Conservation (phyloP, 2,113 vertebrate species). For the Cygnus atratus region DNA sequence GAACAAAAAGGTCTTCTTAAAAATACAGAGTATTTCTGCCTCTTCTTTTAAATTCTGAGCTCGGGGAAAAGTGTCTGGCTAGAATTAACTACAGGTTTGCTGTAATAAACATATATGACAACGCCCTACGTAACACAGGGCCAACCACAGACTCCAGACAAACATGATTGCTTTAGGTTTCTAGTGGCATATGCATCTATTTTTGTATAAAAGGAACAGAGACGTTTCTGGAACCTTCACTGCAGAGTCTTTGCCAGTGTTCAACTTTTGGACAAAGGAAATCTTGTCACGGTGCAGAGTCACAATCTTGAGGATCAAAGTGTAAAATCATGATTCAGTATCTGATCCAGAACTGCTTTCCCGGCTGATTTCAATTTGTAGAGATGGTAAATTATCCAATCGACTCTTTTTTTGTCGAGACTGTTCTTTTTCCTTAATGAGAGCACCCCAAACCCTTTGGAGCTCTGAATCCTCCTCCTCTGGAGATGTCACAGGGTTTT, state of each 20-base stretch:
- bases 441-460: conserved; percentile 93
- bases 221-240: conserved; percentile 17
- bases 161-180: conserved; percentile 36
- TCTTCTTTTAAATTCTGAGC: conserved; percentile 70
- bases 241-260: conserved; percentile 40
- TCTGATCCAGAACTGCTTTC: conserved; percentile 94
- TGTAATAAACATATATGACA: conserved; percentile 47
- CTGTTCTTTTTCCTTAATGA: conserved; percentile 95
- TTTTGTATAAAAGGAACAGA: conserved; percentile 36
- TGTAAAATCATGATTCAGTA: conserved; percentile 87
- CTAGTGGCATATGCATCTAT: background rate
- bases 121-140: conserved; percentile 60
- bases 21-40: conserved; percentile 70
- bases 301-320: background rate
- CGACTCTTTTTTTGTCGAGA: conserved; percentile 93
- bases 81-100: conserved; percentile 58
- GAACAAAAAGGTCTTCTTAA: conserved; percentile 70
- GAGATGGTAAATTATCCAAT: conserved; percentile 92
- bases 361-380: conserved; percentile 97
- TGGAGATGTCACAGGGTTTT: conserved; percentile 42
- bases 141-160: conserved; percentile 51
- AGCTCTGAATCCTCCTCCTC: conserved; percentile 94
- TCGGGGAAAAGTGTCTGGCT: conserved; percentile 33
- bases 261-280: background rate
- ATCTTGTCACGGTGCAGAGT: conserved; percentile 28